phyloP scores from a whole-genome alignment of 2,888 invertebrate species.

The Mythimna loreyi region DNA sequence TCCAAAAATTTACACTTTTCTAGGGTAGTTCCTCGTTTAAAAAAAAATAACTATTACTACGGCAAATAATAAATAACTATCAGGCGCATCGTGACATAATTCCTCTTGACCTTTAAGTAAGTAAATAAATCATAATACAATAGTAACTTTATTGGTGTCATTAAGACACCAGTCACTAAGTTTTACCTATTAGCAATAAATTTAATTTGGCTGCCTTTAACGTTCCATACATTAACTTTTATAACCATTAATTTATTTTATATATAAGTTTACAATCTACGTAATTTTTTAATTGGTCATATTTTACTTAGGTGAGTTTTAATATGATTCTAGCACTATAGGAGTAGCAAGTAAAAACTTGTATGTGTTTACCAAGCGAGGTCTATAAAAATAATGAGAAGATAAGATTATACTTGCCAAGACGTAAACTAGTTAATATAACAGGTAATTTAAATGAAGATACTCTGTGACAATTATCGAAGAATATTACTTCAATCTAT shows the following conservation, averaged over 20 bases:
- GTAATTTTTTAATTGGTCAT: slow-evolving; percentile 11
- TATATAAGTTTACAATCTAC: not conserved
- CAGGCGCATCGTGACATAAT: too few relatives aligned
- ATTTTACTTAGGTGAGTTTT: not conserved
- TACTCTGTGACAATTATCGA: not conserved
- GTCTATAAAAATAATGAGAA: slow-evolving; percentile 16
- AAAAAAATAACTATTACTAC: too few relatives aligned
- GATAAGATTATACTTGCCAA: slow-evolving; percentile 8
- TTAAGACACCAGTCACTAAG: too few relatives aligned
- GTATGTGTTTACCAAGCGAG: not conserved
- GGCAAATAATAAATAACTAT: too few relatives aligned
- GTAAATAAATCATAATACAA: too few relatives aligned
- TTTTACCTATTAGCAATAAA: not conserved
- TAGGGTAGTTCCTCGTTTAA: too few relatives aligned
- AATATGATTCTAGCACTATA: not conserved
- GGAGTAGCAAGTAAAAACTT: not conserved
- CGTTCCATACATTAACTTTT: slow-evolving; percentile 4
- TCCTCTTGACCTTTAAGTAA: too few relatives aligned
- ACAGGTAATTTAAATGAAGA: not conserved
- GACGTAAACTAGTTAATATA: too few relatives aligned
- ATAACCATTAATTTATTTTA: too few relatives aligned
- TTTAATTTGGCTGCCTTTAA: not conserved
- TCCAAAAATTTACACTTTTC: too few relatives aligned
- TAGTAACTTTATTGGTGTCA: too few relatives aligned
- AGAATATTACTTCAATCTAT: not conserved